Evolutionary conservation across 30 jellyfish, hydroid and myxozoan species (phyloP).

Genomic region (Cassiopea andromeda): DNA sequence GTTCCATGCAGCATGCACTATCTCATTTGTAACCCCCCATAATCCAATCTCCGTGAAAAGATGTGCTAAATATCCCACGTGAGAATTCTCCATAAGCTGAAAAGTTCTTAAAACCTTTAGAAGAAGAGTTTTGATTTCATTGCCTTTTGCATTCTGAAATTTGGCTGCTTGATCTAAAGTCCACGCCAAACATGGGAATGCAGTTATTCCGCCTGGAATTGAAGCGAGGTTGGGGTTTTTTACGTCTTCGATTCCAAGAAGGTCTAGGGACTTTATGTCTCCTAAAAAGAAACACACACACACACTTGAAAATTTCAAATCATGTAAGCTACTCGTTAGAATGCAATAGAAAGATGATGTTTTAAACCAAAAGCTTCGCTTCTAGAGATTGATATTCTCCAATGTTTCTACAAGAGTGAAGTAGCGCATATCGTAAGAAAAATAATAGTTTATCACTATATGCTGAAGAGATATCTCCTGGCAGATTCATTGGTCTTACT

Average conservation of each 20-base stretch:
- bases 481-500: too few species aligned
- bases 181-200: conserved; percentile 33
- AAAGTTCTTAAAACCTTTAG: conserved; percentile 19
- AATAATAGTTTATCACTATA: too few species aligned
- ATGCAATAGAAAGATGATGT: too few species aligned
- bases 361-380: too few species aligned
- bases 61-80: conserved; percentile 2
- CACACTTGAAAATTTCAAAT: too few species aligned
- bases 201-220: conserved; percentile 29
- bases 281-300: neutral
- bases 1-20: conserved; percentile 38
- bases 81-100: conserved; percentile 37
- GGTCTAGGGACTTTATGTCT: conserved; percentile 25
- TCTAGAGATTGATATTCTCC: too few species aligned
- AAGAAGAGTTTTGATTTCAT: conserved; percentile 15
- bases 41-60: conserved; percentile 25
- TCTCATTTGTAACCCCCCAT: conserved; percentile 2
- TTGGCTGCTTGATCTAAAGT: conserved; percentile 32
- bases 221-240: conserved; percentile 33
- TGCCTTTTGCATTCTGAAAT: conserved; percentile 33
- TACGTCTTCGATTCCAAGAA: conserved; percentile 36
- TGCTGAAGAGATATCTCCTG: too few species aligned
- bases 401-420: too few species aligned
- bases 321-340: too few species aligned
- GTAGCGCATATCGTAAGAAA: too few species aligned